These are phyloP conservation scores for Scrobipalpa costella DNA, from an alignment of 2,888 invertebrate genomes.

Conservation along the genomic window DNA sequence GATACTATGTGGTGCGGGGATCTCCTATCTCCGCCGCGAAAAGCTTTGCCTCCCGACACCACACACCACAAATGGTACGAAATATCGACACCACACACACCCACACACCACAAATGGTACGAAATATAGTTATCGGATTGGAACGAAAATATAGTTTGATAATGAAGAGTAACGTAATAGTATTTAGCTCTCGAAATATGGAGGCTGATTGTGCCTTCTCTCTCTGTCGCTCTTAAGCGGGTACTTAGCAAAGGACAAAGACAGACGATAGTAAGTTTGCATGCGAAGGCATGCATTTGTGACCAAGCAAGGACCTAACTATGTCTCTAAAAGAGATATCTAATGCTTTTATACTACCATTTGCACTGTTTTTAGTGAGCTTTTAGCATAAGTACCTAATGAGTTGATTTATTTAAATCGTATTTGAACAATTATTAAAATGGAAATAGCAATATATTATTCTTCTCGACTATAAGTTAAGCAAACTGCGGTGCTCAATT, in stretches of 20 bases:
- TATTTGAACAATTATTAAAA: conserved; percentile 11
- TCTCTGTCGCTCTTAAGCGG: conserved; percentile 27
- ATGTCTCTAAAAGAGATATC: conserved; percentile 17
- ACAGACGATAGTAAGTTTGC: conserved; percentile 12
- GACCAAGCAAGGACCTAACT: conserved; percentile 22
- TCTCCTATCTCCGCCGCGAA: no score
- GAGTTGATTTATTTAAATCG: conserved; percentile 15
- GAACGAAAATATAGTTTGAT: no score
- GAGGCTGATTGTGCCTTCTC: conserved; percentile 14
- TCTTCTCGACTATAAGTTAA: no score
- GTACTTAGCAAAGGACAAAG: conserved; percentile 25
- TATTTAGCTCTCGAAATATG: conserved; percentile 7
- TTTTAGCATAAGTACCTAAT: conserved; percentile 34
- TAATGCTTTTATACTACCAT: conserved; percentile 29
- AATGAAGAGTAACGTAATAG: no score
- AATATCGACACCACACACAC: no score
- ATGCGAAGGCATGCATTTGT: background rate
- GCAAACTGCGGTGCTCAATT: no score
- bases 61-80: no score
- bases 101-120: no score
- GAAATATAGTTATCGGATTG: no score
- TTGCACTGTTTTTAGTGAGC: conserved; percentile 40
- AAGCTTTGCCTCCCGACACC: no score
- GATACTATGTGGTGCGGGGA: no score
- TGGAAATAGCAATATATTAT: no score